Base-by-base conservation (phyloP, 2,797 vertebrate species). In the Petrocephalus sullivani region DNA sequence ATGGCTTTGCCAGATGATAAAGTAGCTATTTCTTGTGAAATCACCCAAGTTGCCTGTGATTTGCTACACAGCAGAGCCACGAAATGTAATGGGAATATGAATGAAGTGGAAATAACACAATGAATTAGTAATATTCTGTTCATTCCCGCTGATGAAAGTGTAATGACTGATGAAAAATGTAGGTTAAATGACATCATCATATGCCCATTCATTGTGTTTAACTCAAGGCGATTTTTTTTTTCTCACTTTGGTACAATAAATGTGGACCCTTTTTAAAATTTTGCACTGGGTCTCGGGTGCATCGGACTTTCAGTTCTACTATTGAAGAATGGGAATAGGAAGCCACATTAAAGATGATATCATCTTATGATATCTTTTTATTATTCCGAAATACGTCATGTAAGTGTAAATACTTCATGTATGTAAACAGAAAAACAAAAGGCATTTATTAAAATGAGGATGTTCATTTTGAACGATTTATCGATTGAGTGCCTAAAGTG, bases 51-150 rank as follows among this genome's bases (percentile, higher is more conserved):
- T 81, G 14, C 75, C 19, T 49, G 75, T 49, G 41, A 81, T 81
- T 49, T 49, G 75, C 75, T 46, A 81, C 75, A 49, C 75, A 49
- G 41, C 33, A 81, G 75, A 81, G 16, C 2, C 75, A 46, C 75
- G n/a, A 19, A 49, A 49, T 49, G 41, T 81, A 81, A 81, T 21
- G 75, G 75, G 75, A 81, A 49, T 84, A 54, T 54, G 46, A 84
- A 84, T 84, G 49, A 23, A 83, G 41, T 83, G 37, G 75, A 83
- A 82, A 83, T 51, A 83, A 82, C 37, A 51, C 41, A 21, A 83
- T 61, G 21, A 88, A 83, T 82, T 88, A 88, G 56, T 88, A 61
- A 88, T 58, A 86, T 86, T 60, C 56, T 86, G 84, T 86, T 86
- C 54, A 8, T 85, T 58, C 8, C 10, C 8, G 14, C 84, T 86